Evolutionary conservation across 2,113 vertebrate genomes (phyloP).

Genomic region (Entelurus aequoreus): DNA sequence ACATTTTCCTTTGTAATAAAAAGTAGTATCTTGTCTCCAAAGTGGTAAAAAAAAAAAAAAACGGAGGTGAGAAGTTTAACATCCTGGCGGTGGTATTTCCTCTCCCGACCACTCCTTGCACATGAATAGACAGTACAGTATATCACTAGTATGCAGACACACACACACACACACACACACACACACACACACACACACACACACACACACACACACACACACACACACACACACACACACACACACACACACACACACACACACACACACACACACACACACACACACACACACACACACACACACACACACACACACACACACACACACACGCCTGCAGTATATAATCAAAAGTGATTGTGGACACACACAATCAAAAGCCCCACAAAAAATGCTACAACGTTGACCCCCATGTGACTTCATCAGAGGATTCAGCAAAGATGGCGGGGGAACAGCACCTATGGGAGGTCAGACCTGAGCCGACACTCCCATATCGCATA

Average conservation of each 20-base stretch:
- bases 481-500: conserved; percentile 43
- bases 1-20: not conserved
- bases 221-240: conserved; percentile 7
- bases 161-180: conserved; percentile 10
- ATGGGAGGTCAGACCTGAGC: conserved; percentile 39
- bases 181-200: conserved; percentile 14
- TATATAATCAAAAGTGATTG: conserved; percentile 1
- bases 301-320: conserved; percentile 16
- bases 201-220: conserved; percentile 10
- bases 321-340: not conserved
- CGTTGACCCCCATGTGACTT: conserved; percentile 50
- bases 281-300: conserved; percentile 3
- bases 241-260: conserved; percentile 10
- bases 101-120: not conserved
- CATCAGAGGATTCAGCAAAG: conserved; percentile 42
- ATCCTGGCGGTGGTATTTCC: conserved; percentile 10
- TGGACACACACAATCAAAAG: conserved; percentile 18
- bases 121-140: conserved; percentile 7
- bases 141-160: not conserved
- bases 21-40: conserved; percentile 5
- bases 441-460: conserved; percentile 19
- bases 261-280: conserved; percentile 14
- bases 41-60: not conserved
- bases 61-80: conserved; percentile 35
- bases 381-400: conserved; percentile 38